A percentile compares a stretch with the other conserved stretches of the same genome.
These are phyloP conservation scores for Sternotherus odoratus DNA, from an alignment of 2,797 vertebrate genomes.

Conservation along the genomic window DNA sequence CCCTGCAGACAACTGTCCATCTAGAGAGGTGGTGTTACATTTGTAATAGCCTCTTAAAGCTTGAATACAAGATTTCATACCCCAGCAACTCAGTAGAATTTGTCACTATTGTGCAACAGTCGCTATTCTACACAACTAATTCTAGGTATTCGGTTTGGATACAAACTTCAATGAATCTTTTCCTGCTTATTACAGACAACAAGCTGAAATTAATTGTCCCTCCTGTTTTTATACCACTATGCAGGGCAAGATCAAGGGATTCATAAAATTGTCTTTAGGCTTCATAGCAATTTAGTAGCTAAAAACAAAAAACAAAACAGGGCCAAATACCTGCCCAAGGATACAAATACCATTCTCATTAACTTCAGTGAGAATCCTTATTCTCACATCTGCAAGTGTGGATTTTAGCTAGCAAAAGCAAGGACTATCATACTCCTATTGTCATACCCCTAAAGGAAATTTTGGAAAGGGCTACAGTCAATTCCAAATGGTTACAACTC, in stretches of 20 bases:
- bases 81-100: neutral
- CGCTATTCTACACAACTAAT: neutral
- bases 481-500: neutral
- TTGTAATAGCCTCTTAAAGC: neutral
- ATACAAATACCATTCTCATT: neutral
- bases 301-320: neutral
- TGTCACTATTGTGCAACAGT: rapidly evolving
- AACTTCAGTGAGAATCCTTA: neutral
- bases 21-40: neutral
- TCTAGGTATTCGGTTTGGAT: neutral
- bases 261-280: neutral
- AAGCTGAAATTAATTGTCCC: neutral
- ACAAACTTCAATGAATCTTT: neutral
- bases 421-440: neutral
- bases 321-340: neutral
- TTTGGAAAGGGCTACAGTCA: neutral
- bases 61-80: neutral
- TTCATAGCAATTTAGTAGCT: neutral
- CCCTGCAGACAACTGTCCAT: neutral
- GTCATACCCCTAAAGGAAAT: neutral
- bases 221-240: neutral
- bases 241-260: neutral
- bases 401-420: neutral
- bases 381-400: neutral
- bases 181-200: neutral